phyloP scores from a whole-genome alignment of 2,113 vertebrate species.

The Gallinago media region DNA sequence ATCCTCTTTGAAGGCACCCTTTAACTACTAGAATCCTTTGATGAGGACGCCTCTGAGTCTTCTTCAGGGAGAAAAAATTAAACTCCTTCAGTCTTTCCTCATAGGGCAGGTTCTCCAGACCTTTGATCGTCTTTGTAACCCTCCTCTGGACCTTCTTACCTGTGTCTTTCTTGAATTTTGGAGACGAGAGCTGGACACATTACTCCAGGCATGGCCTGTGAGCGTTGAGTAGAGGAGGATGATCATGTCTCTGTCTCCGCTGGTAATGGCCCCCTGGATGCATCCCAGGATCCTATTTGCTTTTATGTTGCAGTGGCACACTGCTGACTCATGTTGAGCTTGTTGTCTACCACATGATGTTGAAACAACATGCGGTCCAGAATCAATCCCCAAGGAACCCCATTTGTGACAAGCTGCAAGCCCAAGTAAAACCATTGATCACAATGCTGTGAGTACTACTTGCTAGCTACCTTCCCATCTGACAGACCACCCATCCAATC shows the following conservation, averaged over 20 bases:
- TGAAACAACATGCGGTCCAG: background rate
- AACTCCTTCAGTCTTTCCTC: background rate
- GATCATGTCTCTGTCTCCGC: background rate
- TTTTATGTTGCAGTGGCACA: fast-evolving
- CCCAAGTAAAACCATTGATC: background rate
- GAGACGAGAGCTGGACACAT: background rate
- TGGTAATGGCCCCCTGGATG: background rate
- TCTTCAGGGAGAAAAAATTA: background rate
- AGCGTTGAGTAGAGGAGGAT: background rate
- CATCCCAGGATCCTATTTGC: background rate
- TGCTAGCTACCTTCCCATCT: background rate
- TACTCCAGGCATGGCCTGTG: background rate
- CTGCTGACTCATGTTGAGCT: background rate
- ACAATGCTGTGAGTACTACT: background rate
- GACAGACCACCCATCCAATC: background rate
- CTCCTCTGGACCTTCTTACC: background rate
- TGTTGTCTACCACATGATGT: background rate
- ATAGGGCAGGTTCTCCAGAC: background rate
- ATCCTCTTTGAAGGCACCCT: background rate
- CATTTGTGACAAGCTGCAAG: background rate
- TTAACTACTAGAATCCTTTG: background rate
- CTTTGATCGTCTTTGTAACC: background rate
- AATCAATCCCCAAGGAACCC: background rate
- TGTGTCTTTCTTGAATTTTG: background rate
- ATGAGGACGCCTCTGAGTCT: background rate